phyloP scores from a whole-genome alignment of 1,140 invertebrate species.

The Lycorma delicatula region DNA sequence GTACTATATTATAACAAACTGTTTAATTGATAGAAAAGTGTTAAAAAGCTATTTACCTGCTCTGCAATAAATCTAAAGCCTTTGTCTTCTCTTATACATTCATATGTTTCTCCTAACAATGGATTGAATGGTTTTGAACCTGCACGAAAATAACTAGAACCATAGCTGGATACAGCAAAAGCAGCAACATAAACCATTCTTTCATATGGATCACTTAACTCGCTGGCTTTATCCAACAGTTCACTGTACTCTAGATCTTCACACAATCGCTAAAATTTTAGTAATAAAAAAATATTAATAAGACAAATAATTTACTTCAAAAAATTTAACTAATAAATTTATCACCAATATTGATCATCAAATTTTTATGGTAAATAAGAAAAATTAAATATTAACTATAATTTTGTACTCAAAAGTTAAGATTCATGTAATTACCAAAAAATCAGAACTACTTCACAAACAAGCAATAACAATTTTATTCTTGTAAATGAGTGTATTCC shows the following conservation, averaged over 20 bases:
- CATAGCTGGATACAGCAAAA: constrained; percentile 77
- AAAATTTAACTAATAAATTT: background rate
- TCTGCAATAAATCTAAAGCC: constrained; percentile 67
- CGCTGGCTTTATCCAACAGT: constrained; percentile 62
- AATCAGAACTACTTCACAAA: too few relatives aligned
- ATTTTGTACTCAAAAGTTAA: too few relatives aligned
- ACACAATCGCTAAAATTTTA: constrained; percentile 52
- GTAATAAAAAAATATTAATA: constrained; percentile 8
- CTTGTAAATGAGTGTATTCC: too few relatives aligned
- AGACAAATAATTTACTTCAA: background rate
- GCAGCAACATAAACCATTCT: constrained; percentile 68
- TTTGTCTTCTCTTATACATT: constrained; percentile 66
- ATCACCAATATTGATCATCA: background rate
- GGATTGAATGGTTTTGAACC: constrained; percentile 87
- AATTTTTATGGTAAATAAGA: constrained; percentile 6
- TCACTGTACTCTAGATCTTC: constrained; percentile 80
- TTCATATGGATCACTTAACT: constrained; percentile 52
- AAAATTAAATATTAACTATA: too few relatives aligned
- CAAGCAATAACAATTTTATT: too few relatives aligned
- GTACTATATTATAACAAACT: too few relatives aligned
- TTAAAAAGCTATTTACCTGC: constrained; percentile 45
- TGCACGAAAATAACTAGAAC: constrained; percentile 64
- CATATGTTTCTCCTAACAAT: constrained; percentile 76
- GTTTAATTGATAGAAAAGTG: too few relatives aligned
- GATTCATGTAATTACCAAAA: too few relatives aligned